Evolutionary conservation across 2,888 invertebrate species (phyloP), one percentile per base, ranked within the genome.

Genomic region (Caenorhabditis wallacei): DNA sequence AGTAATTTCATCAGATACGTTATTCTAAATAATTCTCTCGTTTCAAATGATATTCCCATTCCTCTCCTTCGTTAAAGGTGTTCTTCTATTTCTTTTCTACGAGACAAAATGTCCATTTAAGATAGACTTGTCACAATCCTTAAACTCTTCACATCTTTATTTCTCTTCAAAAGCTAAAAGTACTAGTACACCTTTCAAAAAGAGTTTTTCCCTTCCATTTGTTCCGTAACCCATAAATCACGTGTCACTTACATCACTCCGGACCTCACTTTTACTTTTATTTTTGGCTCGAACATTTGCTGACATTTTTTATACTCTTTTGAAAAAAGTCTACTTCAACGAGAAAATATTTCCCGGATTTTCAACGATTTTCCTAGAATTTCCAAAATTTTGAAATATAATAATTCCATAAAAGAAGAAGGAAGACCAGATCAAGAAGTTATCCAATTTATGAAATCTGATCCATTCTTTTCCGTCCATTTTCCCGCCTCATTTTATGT

Each of bases 201-300:
- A 24, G 13, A 26, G 48, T 13, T 51, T 51, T 24, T 22, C 37
- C 7, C 24, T 37, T n/a, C 35, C 13, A 11, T 13, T 43, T 48
- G 46, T 54, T 69, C 54, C 56, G 56, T 30, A 56, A 30, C 72
- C 63, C 74, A 74, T 74, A 74, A 74, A 74, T 74, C 74, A 74
- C 74, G 74, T 56, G 74, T 74, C 74, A 74, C 64, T 74, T 66
- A 57, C 74, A 56, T n/a, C 35, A 18, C 2, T 48, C 51, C 20
- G 13, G 20, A 30, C 30, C 1, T 20, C 24, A 43, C 43, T 46
- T 61, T 61, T 61, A 43, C 61, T 43, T 61, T 53, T n/a, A n/a
- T n/a, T n/a, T 53, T 48, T 48, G 40, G 40, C 7, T 30, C 30
- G 4, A 30, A 30, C 30, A 30, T 30, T 30, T 30, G 3, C 30